These are phyloP conservation scores for Drosophila peninsularis DNA, from an alignment of 2,888 invertebrate genomes.

Conservation along the genomic window DNA sequence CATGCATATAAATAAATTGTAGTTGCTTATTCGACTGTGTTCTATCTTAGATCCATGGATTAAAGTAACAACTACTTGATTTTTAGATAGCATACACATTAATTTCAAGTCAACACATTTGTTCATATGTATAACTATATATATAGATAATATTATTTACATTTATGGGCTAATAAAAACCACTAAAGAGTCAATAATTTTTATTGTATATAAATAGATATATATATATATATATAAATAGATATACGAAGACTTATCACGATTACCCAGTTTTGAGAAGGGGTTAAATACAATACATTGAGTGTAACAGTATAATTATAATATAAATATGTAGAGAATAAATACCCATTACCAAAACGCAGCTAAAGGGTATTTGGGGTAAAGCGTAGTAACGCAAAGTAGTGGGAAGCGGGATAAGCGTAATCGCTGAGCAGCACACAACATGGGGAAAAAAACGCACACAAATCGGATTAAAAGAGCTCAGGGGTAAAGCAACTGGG, in stretches of 20 bases:
- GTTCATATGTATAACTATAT: too few relatives aligned
- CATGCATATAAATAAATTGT: too few relatives aligned
- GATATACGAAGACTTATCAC: background rate
- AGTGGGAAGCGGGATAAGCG: slow-evolving; percentile 42
- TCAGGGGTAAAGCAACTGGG: slow-evolving; percentile 67
- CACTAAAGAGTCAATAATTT: too few relatives aligned
- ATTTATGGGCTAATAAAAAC: too few relatives aligned
- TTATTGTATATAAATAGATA: background rate
- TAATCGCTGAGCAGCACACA: slow-evolving; percentile 66
- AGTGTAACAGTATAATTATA: background rate
- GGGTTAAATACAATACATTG: background rate
- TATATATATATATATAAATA: background rate
- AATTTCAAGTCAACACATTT: too few relatives aligned
- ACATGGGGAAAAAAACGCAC: slow-evolving; percentile 63
- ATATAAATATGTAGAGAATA: background rate
- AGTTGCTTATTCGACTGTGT: too few relatives aligned
- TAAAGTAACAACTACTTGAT: too few relatives aligned
- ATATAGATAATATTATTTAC: too few relatives aligned
- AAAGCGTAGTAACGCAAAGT: slow-evolving; percentile 44
- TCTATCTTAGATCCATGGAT: background rate
- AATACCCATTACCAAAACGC: background rate
- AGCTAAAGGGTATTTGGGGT: slow-evolving; percentile 16
- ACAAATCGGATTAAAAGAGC: slow-evolving; percentile 78
- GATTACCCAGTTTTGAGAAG: background rate
- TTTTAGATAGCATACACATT: too few relatives aligned